These are phyloP conservation scores for Synanthedon tipuliformis DNA, from an alignment of 2,888 invertebrate genomes.

Conservation along the genomic window DNA sequence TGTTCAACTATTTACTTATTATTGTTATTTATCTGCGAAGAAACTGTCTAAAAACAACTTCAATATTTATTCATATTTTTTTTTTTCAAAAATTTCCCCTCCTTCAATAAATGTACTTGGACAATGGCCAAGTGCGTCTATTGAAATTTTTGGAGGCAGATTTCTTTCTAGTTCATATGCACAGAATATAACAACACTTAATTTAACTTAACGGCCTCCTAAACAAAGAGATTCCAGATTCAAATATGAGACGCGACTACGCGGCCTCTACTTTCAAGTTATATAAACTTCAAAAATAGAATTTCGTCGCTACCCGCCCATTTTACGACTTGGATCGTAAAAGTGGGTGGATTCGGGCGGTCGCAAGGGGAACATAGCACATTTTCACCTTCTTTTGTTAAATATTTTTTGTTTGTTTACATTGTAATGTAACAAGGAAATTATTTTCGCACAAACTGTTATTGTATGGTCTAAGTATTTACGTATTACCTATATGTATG, in stretches of 20 bases:
- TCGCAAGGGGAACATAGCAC: slow-evolving; percentile 29
- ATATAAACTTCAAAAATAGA: slow-evolving; percentile 57
- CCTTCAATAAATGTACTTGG: slow-evolving; percentile 10
- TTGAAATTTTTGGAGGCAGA: too few species aligned
- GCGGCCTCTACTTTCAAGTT: slow-evolving; percentile 23
- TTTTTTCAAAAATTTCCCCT: slow-evolving; percentile 2
- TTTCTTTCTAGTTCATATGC: background rate
- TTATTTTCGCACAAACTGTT: background rate
- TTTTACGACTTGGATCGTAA: slow-evolving; percentile 47
- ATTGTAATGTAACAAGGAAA: background rate
- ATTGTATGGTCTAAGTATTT: too few species aligned
- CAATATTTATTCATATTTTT: too few species aligned
- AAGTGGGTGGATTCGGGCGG: slow-evolving; percentile 23
- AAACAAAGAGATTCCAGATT: slow-evolving; percentile 36
- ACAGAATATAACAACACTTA: slow-evolving; percentile 12
- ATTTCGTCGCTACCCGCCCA: slow-evolving; percentile 38
- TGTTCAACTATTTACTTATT: too few species aligned
- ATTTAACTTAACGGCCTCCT: slow-evolving; percentile 13
- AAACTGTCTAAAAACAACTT: too few species aligned
- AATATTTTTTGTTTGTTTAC: background rate
- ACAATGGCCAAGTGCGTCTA: too few species aligned
- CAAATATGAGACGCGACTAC: slow-evolving; percentile 25
- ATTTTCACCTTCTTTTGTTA: slow-evolving; percentile 21
- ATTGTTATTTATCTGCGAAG: too few species aligned
- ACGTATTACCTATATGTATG: too few species aligned